A percentile compares a stretch with the other conserved stretches of the same genome.
These are phyloP conservation scores for Dasyprocta punctata DNA, from an alignment of 2,113 vertebrate species.

Conservation along the genomic window DNA sequence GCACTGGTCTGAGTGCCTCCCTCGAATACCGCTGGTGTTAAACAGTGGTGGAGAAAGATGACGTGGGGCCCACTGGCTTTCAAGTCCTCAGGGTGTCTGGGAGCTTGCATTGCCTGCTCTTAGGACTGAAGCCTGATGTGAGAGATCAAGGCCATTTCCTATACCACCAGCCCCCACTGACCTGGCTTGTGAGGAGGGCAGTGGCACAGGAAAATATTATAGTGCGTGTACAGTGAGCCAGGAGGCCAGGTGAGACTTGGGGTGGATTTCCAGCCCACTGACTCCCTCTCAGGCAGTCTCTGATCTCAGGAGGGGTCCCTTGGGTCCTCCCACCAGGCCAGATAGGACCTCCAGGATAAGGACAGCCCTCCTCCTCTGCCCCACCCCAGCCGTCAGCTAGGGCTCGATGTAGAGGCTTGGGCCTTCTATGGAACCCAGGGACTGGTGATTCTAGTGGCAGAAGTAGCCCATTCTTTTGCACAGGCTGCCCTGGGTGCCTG, in stretches of 20 bases:
- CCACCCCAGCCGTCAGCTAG: background rate
- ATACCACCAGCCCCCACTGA: background rate
- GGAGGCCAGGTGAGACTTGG: background rate
- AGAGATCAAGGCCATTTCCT: background rate
- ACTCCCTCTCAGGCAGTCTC: background rate
- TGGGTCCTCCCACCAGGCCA: background rate
- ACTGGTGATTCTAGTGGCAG: background rate
- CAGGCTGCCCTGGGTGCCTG: background rate
- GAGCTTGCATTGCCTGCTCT: background rate
- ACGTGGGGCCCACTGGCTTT: rapidly evolving
- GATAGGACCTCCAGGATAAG: background rate
- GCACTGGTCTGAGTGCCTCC: background rate
- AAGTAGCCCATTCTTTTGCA: background rate
- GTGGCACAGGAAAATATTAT: background rate
- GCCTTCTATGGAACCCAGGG: background rate
- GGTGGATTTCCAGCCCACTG: background rate
- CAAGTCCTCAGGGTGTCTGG: background rate
- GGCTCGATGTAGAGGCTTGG: background rate
- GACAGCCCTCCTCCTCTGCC: background rate
- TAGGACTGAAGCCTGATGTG: background rate
- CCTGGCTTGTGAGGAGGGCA: background rate
- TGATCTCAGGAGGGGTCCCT: background rate
- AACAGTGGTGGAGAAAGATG: background rate
- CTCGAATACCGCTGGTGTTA: background rate
- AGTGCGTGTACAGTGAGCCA: background rate